Conservation (phyloP, 35 echinoderm and acorn worm genomes). For the Antedon bifida region DNA sequence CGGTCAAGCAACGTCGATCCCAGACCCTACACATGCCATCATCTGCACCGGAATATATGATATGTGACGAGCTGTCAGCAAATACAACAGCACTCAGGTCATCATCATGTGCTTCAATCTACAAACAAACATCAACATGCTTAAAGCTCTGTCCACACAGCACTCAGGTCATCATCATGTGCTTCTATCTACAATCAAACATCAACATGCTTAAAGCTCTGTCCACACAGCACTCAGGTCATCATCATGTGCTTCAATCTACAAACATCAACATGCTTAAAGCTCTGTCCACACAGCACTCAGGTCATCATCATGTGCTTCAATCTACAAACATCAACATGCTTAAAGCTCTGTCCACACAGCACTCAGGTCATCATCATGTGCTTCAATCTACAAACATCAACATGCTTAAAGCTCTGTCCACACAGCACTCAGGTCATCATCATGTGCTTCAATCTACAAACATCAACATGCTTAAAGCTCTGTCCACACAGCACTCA, state of each 20-base stretch:
- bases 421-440: conserved; percentile 91
- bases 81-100: conserved; percentile 83
- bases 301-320: conserved; percentile 88
- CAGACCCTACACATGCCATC: conserved; percentile 91
- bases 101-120: conserved; percentile 93
- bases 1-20: conserved; percentile 70
- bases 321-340: conserved; percentile 56
- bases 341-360: too few relatives aligned
- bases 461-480: conserved; percentile 10
- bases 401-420: not conserved
- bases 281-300: conserved; percentile 67
- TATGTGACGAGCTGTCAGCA: conserved; percentile 79
- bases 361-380: conserved; percentile 91
- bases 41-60: conserved; percentile 83
- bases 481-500: conserved; percentile 82
- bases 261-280: conserved; percentile 14
- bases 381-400: conserved; percentile 70
- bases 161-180: conserved; percentile 90
- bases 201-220: not conserved
- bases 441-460: conserved; percentile 86
- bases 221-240: conserved; percentile 89
- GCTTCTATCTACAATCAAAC: conserved; percentile 67
- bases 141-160: too few relatives aligned
- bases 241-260: conserved; percentile 93
- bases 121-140: conserved; percentile 15